These are phyloP conservation scores for Drosophila ogumai DNA, from an alignment of 1,140 invertebrate species.

Conservation along the genomic window DNA sequence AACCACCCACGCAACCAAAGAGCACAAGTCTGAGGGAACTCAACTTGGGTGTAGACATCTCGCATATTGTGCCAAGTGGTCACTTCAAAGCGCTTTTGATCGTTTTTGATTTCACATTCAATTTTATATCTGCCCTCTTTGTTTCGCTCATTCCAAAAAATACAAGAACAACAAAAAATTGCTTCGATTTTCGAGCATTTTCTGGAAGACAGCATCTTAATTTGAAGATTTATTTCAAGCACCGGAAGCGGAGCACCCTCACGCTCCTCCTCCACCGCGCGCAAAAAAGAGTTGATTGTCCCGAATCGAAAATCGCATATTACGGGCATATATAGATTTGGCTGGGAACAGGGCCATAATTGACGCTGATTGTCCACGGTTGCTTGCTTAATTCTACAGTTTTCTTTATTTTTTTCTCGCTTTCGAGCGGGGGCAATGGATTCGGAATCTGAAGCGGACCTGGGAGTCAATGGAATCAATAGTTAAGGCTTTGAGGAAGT, in stretches of 20 bases:
- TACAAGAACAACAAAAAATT: conserved; percentile 45
- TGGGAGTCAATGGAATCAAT: conserved; percentile 27
- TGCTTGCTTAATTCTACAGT: conserved; percentile 44
- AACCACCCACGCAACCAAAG: conserved; percentile 33
- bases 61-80: conserved; percentile 76
- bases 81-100: conserved; percentile 77
- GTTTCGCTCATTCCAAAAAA: conserved; percentile 62
- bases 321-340: conserved; percentile 11
- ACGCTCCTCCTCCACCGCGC: neutral
- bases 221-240: conserved; percentile 81
- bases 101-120: conserved; percentile 74
- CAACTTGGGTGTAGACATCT: conserved; percentile 63
- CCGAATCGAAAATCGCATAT: conserved; percentile 45
- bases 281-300: conserved; percentile 66
- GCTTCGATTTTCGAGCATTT: conserved; percentile 79
- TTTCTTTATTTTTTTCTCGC: neutral
- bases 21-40: conserved; percentile 30
- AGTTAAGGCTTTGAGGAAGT: conserved; percentile 21
- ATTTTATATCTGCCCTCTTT: conserved; percentile 46
- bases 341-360: conserved; percentile 57
- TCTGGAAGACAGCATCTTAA: conserved; percentile 73
- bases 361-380: conserved; percentile 70
- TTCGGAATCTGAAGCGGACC: neutral
- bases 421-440: conserved; percentile 56
- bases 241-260: conserved; percentile 64